A percentile compares a stretch with the other conserved stretches of the same genome.
Evolutionary conservation across 2,113 vertebrate species (phyloP).

Genomic region (Ptilonorhynchus violaceus): DNA sequence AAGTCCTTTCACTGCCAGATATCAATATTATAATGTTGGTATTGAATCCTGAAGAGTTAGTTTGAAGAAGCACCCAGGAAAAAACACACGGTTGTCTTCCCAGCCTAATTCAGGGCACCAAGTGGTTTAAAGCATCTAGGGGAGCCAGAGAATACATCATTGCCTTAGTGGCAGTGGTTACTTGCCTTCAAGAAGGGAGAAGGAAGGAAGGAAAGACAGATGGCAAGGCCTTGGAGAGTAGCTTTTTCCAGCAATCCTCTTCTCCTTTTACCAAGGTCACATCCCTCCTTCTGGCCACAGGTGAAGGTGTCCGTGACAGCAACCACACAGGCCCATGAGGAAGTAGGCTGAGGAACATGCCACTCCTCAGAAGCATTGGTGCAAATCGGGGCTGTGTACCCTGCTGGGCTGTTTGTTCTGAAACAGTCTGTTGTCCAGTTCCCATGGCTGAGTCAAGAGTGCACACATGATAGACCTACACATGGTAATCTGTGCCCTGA

Average conservation of each 20-base stretch:
- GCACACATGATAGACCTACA: not conserved
- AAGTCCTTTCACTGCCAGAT: not conserved
- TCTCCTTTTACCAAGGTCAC: not conserved
- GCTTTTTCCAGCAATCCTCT: not conserved
- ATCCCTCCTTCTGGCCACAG: not conserved
- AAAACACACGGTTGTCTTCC: not conserved
- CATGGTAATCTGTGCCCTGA: not conserved
- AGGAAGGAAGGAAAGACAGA: not conserved
- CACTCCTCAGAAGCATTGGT: not conserved
- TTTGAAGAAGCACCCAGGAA: not conserved
- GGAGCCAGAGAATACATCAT: not conserved
- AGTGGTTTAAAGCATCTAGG: not conserved
- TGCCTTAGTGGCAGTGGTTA: not conserved
- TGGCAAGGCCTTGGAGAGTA: not conserved
- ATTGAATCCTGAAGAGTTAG: not conserved
- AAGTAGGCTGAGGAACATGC: fast-evolving
- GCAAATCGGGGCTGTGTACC: not conserved
- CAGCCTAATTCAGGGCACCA: not conserved
- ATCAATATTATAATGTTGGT: not conserved
- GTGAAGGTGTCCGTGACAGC: not conserved
- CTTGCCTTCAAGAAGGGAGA: not conserved
- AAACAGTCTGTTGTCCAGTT: not conserved
- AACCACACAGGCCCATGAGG: fast-evolving
- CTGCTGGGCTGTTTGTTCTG: not conserved
- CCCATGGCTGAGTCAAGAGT: not conserved